Evolutionary conservation across 92 coral and sea anemone species (phyloP).

Genomic region (Umimayanthus kanabou): DNA sequence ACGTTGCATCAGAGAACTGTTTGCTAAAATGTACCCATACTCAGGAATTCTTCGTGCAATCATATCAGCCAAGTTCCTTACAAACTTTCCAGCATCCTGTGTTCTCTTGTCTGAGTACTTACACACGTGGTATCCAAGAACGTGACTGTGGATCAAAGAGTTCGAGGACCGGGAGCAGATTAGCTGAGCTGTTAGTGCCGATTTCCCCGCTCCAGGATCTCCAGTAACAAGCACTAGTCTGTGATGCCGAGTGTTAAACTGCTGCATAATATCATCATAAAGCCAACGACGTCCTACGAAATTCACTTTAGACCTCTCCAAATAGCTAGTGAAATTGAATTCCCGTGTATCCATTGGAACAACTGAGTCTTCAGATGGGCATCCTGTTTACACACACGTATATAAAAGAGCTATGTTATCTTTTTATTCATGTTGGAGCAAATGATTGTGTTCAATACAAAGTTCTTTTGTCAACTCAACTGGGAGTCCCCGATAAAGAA

Average conservation of each 20-base stretch:
- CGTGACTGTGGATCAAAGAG: conserved; percentile 55
- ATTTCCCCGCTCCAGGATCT: conserved; percentile 82
- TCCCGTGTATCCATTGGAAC: conserved; percentile 6
- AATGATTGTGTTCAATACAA: too few relatives aligned
- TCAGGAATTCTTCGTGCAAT: conserved; percentile 66
- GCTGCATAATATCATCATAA: conserved; percentile 21
- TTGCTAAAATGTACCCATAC: conserved; percentile 44
- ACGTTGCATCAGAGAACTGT: conserved; percentile 47
- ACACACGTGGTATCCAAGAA: conserved; percentile 79
- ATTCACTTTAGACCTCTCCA: conserved; percentile 42
- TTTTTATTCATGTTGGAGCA: too few relatives aligned
- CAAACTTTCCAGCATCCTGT: conserved; percentile 72
- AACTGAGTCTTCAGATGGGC: conserved; percentile 35
- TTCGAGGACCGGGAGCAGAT: conserved; percentile 80
- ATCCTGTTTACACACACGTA: conserved; percentile 31
- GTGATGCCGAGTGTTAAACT: not conserved
- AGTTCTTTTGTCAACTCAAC: too few relatives aligned
- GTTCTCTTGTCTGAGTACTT: conserved; percentile 63
- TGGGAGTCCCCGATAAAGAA: too few relatives aligned
- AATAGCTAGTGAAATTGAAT: conserved; percentile 54
- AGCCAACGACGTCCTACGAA: conserved; percentile 74
- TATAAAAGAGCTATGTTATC: too few relatives aligned
- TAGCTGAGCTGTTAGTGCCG: conserved; percentile 76
- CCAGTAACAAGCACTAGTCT: conserved; percentile 62
- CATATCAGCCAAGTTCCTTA: conserved; percentile 76